These are phyloP conservation scores for Dolomedes plantarius DNA, from an alignment of 2,888 invertebrate species.

Conservation along the genomic window DNA sequence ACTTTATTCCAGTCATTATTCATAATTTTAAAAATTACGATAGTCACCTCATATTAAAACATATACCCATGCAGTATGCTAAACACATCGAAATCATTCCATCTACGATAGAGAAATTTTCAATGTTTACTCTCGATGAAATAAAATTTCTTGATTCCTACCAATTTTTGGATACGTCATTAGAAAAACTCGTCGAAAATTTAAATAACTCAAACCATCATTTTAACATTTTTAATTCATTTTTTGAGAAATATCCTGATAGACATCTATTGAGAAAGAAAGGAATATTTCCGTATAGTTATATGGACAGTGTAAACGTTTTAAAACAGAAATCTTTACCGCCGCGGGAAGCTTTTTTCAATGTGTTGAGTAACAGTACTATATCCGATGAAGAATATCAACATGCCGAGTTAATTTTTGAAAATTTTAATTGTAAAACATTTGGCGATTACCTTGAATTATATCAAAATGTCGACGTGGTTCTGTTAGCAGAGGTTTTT, in stretches of 20 bases:
- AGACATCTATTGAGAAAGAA: no score
- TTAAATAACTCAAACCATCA: background rate
- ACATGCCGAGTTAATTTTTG: no score
- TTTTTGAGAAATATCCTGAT: no score
- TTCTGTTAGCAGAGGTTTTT: background rate
- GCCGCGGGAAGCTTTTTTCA: background rate
- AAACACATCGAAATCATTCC: constrained; percentile 12
- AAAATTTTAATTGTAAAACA: no score
- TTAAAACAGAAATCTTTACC: background rate
- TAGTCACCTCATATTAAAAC: constrained; percentile 1
- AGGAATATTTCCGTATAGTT: constrained; percentile 16
- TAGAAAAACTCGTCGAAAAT: constrained; percentile 21
- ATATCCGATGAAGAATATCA: background rate
- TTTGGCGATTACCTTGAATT: constrained; percentile 24
- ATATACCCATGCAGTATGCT: background rate
- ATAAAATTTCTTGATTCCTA: constrained; percentile 27
- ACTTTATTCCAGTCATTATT: constrained; percentile 10
- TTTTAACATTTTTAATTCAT: constrained; percentile 5
- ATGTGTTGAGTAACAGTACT: background rate
- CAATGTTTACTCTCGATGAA: background rate
- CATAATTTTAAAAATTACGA: constrained; percentile 21
- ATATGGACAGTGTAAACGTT: background rate
- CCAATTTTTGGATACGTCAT: constrained; percentile 20
- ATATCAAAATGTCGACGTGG: background rate
- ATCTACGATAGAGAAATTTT: constrained; percentile 1